Evolutionary conservation across 2,888 invertebrate species (phyloP).

Genomic region (Dasysyrphus albostriatus): DNA sequence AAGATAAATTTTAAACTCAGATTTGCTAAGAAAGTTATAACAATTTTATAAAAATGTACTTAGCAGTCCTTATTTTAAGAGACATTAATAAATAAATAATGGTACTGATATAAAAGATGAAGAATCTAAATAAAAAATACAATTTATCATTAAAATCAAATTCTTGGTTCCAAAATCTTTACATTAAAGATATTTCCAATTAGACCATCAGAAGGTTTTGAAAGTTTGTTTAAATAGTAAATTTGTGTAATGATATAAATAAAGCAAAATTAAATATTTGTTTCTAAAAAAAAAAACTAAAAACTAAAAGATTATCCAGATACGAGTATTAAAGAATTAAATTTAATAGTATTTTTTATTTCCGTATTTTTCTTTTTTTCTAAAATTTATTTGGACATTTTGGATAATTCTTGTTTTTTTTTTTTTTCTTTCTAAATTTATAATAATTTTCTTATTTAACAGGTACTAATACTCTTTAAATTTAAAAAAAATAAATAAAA

Average conservation of each 20-base stretch:
- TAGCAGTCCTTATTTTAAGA: neutral
- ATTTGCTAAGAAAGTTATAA: no score
- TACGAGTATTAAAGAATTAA: neutral
- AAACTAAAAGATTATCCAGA: neutral
- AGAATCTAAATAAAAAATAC: no score
- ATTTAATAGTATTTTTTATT: neutral
- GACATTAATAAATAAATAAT: neutral
- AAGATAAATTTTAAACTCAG: neutral
- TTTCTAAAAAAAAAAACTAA: neutral
- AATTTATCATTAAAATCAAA: conserved; percentile 23
- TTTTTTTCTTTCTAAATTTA: conserved; percentile 43
- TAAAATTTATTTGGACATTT: conserved; percentile 57
- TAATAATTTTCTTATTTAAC: conserved; percentile 65
- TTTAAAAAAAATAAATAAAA: conserved; percentile 21
- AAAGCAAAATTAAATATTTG: no score
- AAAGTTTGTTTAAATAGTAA: neutral
- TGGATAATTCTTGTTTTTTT: conserved; percentile 31
- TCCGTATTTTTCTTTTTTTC: conserved; percentile 18
- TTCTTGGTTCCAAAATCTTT: neutral
- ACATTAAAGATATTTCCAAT: conserved; percentile 33
- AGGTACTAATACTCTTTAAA: conserved; percentile 73
- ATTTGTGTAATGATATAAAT: neutral
- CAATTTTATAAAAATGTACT: neutral
- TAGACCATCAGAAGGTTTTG: conserved; percentile 1
- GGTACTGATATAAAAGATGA: no score